phyloP scores from a whole-genome alignment of 2,888 invertebrate genomes.

The Amphipoea oculea region DNA sequence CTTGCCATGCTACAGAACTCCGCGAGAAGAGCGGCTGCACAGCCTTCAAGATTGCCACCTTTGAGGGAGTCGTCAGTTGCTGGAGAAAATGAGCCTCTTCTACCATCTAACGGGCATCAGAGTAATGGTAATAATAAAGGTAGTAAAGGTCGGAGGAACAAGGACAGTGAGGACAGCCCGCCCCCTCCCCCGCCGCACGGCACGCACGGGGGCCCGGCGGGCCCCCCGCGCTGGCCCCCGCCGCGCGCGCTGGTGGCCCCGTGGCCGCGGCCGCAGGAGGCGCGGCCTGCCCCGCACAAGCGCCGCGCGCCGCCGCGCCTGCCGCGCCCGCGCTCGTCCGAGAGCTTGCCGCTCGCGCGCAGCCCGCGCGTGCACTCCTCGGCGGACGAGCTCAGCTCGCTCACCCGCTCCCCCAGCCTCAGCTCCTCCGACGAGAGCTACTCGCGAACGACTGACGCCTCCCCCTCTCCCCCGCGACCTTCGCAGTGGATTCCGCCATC shows the following conservation, averaged over 20 bases:
- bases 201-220: constrained; percentile 36
- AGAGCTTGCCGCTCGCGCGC: constrained; percentile 91
- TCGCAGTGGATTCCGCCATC: constrained; percentile 89
- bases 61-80: constrained; percentile 90
- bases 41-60: constrained; percentile 90
- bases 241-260: constrained; percentile 78
- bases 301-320: constrained; percentile 86
- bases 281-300: constrained; percentile 79
- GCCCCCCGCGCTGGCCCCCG: constrained; percentile 86
- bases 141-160: constrained; percentile 87
- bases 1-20: constrained; percentile 92
- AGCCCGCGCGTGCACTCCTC: constrained; percentile 93
- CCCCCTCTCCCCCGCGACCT: constrained; percentile 91
- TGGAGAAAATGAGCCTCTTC: constrained; percentile 91
- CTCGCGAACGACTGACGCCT: constrained; percentile 94
- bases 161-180: constrained; percentile 86
- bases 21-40: constrained; percentile 88
- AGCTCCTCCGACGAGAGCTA: constrained; percentile 96
- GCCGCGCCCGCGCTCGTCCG: constrained; percentile 92
- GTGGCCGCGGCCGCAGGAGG: constrained; percentile 64
- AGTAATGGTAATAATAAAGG: constrained; percentile 83
- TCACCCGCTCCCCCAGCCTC: constrained; percentile 95
- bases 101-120: constrained; percentile 85
- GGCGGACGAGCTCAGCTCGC: constrained; percentile 95
- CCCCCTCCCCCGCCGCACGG: constrained; percentile 92